Base-by-base conservation (phyloP, 2,888 invertebrate species). In the Labia minor region DNA sequence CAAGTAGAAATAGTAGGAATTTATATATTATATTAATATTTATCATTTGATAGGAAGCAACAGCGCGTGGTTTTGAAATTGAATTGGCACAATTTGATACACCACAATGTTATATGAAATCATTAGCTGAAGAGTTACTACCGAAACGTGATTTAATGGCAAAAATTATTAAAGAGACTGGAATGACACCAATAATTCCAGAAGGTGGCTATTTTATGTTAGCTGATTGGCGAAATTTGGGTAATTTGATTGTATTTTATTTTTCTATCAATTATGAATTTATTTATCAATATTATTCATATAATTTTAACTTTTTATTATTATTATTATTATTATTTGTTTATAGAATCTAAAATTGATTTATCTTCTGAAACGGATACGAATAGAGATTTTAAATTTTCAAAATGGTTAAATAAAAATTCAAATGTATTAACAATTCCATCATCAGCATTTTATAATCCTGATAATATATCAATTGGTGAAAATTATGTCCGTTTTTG, bases 141-240 rank as follows among this genome's bases (percentile, higher is more conserved):
- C 81, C 84, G 0, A 95, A 96, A 77, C 79, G 95, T 33, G 90
- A 95, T 76, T 87, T 80, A 73, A 86, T 95, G 80, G 86, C 85
- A 0, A 85, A 87, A 72, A 84, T 90, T 69, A 79, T 94, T 20
- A 76, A 74, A 1, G 88, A 92, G 11, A 86, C 87, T 66, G 95
- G 95, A 0, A 91, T 98, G 86, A 85, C 84, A 49, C 95, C 97
- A 0, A 92, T 92, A 0, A 80, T 96, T 67, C 99, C 99, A 0
- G 94, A 98, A 72, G 96, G 95, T 1, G 98, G 99, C 0, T 99
- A 97, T 79, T 99, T 99, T 76, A 89, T 99, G 83, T 77, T 99
- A 65, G 96, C 96, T 1, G 94, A 99, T 78, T 95, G 92, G 88
- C 85, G 88, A 10, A 80, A 85, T 3, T 78, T 94, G 70, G 85